Evolutionary conservation across 2,888 invertebrate species (phyloP), one percentile per base, ranked within the genome.

Genomic region (Busseola fusca): DNA sequence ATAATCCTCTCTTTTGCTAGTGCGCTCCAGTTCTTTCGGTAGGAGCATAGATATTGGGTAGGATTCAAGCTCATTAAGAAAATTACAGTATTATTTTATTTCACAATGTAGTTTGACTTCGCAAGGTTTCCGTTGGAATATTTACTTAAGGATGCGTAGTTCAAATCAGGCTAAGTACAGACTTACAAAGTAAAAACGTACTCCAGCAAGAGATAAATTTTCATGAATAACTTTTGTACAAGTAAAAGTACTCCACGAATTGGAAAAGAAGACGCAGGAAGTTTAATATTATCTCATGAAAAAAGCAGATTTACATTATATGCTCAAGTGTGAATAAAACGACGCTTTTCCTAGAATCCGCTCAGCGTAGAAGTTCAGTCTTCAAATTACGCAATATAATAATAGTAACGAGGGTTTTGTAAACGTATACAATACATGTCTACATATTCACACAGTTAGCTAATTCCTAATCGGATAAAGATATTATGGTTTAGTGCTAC

Each of bases 391-490:
- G 37, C 52, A 25, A 10, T 5, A 12, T n/a, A 12, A n/a, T n/a
- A 1, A 50, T 50, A 25, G 25, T 52, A 52, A 6, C 25, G 52
- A 52, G 52, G 14, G 5, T 52, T 25, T 52, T 25, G 52, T 14
- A 25, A 52, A 25, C n/a, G 3, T 10, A 3, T 10, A n/a, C 16
- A 2, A 34, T 34, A 5, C 2, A 42, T 10, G 3, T 50, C n/a
- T 60, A 10, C 52, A 76, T 62, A 72, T 76, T 68, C 68, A 48
- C 54, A 27, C 30, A 56, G 58, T 69, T 40, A 59, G 56, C 56
- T 56, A 63, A 63, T 59, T 69, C 69, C 42, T 40, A 40, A 27
- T 57, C 58, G 42, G 12, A 66, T 60, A 7, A 76, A 76, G 42
- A 45, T 60, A 64, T 56, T 67, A 64, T 27, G 30, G 65, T 64